Evolutionary conservation across 1,140 invertebrate genomes (phyloP).

Genomic region (Lasaia peninsularis): DNA sequence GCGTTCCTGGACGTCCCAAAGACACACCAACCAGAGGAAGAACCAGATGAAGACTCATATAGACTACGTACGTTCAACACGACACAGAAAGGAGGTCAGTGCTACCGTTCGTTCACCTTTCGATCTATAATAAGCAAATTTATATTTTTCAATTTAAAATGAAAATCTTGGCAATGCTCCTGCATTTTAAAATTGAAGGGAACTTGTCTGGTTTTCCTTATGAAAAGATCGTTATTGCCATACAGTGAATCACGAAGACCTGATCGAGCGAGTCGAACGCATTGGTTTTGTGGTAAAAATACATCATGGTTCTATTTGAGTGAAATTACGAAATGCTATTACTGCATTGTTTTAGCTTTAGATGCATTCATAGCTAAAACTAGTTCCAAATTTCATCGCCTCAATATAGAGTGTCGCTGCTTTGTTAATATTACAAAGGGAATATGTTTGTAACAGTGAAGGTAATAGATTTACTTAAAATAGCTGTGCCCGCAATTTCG

Average conservation of each 20-base stretch:
- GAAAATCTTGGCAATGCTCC: slow-evolving; percentile 56
- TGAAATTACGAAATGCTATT: not conserved
- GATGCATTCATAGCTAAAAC: too few relatives aligned
- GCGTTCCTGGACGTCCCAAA: slow-evolving; percentile 90
- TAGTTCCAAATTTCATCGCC: too few relatives aligned
- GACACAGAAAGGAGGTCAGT: slow-evolving; percentile 90
- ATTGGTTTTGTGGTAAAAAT: slow-evolving; percentile 5
- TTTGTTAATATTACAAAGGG: too few relatives aligned
- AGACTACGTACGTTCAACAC: slow-evolving; percentile 92
- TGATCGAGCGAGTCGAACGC: not conserved
- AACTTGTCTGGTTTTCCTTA: slow-evolving; percentile 27
- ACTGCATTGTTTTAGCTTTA: not conserved
- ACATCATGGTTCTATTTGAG: not conserved
- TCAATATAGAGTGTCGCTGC: too few relatives aligned
- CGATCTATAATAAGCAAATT: slow-evolving; percentile 56
- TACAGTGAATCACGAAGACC: not conserved
- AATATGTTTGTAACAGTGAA: too few relatives aligned
- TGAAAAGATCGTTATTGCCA: not conserved
- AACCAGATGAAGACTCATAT: slow-evolving; percentile 89
- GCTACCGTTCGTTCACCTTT: slow-evolving; percentile 62
- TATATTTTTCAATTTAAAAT: slow-evolving; percentile 49
- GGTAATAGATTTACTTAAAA: too few relatives aligned
- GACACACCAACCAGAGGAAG: slow-evolving; percentile 73
- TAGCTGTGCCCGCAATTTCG: too few relatives aligned
- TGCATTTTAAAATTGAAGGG: slow-evolving; percentile 11